Evolutionary conservation across 1,140 invertebrate genomes (phyloP).

Genomic region (Drosophila auraria): DNA sequence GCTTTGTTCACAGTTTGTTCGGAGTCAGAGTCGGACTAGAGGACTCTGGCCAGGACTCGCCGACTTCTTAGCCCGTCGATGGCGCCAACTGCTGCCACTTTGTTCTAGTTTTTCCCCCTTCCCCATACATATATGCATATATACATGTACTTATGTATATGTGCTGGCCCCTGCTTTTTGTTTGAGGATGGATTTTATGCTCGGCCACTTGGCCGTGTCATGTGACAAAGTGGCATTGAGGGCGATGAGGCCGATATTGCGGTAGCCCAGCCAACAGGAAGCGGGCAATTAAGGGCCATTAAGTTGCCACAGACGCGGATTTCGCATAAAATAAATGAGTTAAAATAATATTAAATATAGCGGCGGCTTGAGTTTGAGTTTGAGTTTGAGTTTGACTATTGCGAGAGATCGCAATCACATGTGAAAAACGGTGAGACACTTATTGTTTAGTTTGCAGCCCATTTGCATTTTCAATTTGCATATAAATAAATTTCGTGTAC

Average conservation of each 20-base stretch:
- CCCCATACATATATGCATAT: too few relatives aligned
- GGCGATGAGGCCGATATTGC: conserved; percentile 61
- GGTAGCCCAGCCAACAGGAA: conserved; percentile 50
- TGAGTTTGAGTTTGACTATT: conserved; percentile 13
- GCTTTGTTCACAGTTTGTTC: conserved; percentile 72
- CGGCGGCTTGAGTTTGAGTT: conserved; percentile 20
- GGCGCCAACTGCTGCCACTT: conserved; percentile 52
- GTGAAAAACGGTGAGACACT: conserved; percentile 68
- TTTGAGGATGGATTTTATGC: conserved; percentile 59
- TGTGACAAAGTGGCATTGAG: conserved; percentile 74
- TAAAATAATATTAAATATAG: conserved; percentile 57
- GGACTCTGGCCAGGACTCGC: conserved; percentile 26
- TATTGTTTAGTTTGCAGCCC: conserved; percentile 64
- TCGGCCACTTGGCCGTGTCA: conserved; percentile 65
- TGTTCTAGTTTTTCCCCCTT: conserved; percentile 4
- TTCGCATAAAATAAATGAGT: conserved; percentile 61
- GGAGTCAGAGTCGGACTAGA: conserved; percentile 3
- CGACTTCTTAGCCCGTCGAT: conserved; percentile 49
- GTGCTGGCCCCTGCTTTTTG: conserved; percentile 3
- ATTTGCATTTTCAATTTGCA: conserved; percentile 69
- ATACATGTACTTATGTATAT: neutral
- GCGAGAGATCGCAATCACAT: conserved; percentile 67
- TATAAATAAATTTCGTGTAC: conserved; percentile 76
- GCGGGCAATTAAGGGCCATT: conserved; percentile 69
- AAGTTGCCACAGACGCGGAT: conserved; percentile 56